Conservation (phyloP, 2,797 vertebrate species). For the Anomalospiza imberbis region DNA sequence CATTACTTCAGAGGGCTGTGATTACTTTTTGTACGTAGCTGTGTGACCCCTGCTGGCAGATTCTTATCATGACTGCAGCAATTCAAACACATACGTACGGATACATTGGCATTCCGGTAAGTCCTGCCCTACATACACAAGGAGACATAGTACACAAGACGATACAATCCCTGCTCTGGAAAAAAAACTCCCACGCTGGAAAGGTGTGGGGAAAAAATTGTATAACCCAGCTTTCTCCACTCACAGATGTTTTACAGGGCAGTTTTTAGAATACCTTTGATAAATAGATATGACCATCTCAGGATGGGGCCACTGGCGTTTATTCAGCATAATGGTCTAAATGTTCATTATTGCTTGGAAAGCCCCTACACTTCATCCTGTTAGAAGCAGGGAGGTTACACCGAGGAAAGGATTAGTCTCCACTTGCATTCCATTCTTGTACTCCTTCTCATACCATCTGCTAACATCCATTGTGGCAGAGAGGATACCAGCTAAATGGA, state of each 20-base stretch:
- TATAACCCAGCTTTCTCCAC: background rate
- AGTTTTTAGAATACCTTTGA: background rate
- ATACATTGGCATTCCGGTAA: background rate
- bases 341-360: background rate
- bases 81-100: background rate
- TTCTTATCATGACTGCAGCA: background rate
- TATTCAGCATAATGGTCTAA: background rate
- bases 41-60: conserved; percentile 39
- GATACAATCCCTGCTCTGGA: background rate
- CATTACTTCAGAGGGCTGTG: background rate
- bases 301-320: background rate
- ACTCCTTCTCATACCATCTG: background rate
- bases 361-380: background rate
- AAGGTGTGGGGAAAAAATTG: background rate
- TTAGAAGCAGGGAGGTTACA: background rate
- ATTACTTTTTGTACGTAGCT: background rate
- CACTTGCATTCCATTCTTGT: conserved; percentile 15
- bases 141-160: background rate
- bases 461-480: conserved; percentile 1
- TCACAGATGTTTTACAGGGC: background rate
- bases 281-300: background rate
- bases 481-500: background rate
- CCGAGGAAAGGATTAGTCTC: background rate
- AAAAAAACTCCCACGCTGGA: background rate
- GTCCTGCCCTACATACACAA: background rate